These are phyloP conservation scores for Lota lota DNA, from an alignment of 2,113 vertebrate species.

Conservation along the genomic window DNA sequence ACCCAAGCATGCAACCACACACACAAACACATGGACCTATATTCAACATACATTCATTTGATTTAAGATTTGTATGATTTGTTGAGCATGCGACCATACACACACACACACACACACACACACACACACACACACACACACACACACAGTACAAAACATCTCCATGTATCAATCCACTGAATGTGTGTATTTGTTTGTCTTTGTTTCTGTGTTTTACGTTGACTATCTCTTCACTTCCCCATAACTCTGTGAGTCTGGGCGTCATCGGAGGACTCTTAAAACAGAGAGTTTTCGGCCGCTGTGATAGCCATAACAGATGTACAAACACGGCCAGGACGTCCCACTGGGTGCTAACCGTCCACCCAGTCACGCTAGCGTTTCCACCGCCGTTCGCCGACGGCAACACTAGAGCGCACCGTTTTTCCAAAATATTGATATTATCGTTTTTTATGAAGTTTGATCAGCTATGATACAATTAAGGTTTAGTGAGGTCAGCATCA, in stretches of 20 bases:
- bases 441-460: no score
- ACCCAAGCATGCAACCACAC: not conserved
- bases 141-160: constrained; percentile 17
- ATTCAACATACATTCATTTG: no score
- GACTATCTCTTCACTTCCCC: constrained; percentile 3
- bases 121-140: constrained; percentile 1
- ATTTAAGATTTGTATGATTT: no score
- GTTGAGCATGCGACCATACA: no score
- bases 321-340: constrained; percentile 39
- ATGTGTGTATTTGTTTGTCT: not conserved
- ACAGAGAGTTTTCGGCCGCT: constrained; percentile 37
- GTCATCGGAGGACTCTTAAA: constrained; percentile 38
- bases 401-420: no score
- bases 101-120: constrained; percentile 5
- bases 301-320: constrained; percentile 52
- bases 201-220: not conserved
- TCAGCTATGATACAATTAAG: no score
- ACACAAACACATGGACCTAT: not conserved
- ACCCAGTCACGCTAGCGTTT: constrained; percentile 15
- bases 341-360: constrained; percentile 44
- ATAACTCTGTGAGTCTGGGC: constrained; percentile 42
- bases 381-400: no score
- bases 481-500: no score
- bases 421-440: no score
- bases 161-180: not conserved